Conservation (phyloP, 2,113 vertebrate genomes). For the Bufo gargarizans region DNA sequence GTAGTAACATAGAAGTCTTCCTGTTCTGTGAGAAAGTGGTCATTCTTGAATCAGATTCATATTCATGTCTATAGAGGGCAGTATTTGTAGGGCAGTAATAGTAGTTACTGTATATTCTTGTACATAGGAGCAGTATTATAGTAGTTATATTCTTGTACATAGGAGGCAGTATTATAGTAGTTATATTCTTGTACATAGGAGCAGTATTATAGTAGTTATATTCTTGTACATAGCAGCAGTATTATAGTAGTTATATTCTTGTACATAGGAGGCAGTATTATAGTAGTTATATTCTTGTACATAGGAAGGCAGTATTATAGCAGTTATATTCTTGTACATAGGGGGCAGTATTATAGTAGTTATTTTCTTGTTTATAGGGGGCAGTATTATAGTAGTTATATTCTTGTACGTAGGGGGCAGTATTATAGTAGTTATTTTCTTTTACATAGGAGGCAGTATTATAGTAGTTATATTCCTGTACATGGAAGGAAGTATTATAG, state of each 20-base stretch:
- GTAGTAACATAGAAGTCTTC: background rate
- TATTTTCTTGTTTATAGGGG: background rate
- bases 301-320: background rate
- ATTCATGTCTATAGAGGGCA: background rate
- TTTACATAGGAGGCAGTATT: no score
- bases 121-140: constrained; percentile 9
- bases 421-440: no score
- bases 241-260: constrained; percentile 13
- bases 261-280: constrained; percentile 1
- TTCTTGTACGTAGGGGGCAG: no score
- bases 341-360: no score
- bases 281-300: constrained; percentile 6
- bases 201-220: constrained; percentile 9
- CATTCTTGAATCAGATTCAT: background rate
- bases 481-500: no score
- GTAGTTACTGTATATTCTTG: background rate
- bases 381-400: background rate
- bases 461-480: no score
- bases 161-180: background rate
- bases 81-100: constrained; percentile 2
- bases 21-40: background rate
- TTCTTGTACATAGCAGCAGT: background rate
- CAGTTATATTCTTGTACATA: constrained; percentile 1
- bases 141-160: constrained; percentile 7
- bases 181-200: constrained; percentile 3